phyloP scores from a whole-genome alignment of 2,113 vertebrate genomes.

The Perca fluviatilis region DNA sequence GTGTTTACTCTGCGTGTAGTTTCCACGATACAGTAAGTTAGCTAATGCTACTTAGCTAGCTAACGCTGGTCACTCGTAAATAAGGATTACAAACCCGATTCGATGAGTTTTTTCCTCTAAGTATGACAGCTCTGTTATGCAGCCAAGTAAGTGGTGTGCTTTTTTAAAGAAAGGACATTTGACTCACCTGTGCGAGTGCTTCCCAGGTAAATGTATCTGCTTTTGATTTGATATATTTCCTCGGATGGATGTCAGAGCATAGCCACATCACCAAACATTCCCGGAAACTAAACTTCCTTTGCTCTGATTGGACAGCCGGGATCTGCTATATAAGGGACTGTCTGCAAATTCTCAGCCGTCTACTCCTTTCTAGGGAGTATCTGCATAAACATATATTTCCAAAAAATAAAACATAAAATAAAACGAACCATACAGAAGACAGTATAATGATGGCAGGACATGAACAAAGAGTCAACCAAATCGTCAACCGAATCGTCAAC shows the following conservation, averaged over 20 bases:
- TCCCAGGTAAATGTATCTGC: slow-evolving; percentile 53
- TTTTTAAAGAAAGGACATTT: background rate
- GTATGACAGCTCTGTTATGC: slow-evolving; percentile 11
- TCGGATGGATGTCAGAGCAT: slow-evolving; percentile 77
- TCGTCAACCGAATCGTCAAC: slow-evolving; percentile 78
- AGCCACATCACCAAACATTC: slow-evolving; percentile 88
- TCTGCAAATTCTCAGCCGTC: slow-evolving; percentile 36
- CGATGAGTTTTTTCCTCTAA: background rate
- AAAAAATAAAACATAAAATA: slow-evolving; percentile 37
- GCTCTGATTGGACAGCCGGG: slow-evolving; percentile 77
- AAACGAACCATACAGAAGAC: background rate
- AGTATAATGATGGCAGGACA: slow-evolving; percentile 61
- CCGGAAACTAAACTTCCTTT: slow-evolving; percentile 82
- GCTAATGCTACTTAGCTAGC: slow-evolving; percentile 50
- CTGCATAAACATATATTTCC: background rate
- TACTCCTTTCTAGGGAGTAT: slow-evolving; percentile 27
- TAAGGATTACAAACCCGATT: slow-evolving; percentile 36
- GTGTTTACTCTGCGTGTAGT: slow-evolving; percentile 28
- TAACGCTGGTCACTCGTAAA: slow-evolving; percentile 52
- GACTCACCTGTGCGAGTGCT: slow-evolving; percentile 76
- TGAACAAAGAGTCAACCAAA: slow-evolving; percentile 73
- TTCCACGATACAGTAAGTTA: slow-evolving; percentile 51
- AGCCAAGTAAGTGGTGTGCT: rapidly evolving
- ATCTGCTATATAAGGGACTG: slow-evolving; percentile 66
- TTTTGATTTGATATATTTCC: slow-evolving; percentile 73